Evolutionary conservation across 2,888 invertebrate species (phyloP).

Genomic region (Isotomurus palustris): DNA sequence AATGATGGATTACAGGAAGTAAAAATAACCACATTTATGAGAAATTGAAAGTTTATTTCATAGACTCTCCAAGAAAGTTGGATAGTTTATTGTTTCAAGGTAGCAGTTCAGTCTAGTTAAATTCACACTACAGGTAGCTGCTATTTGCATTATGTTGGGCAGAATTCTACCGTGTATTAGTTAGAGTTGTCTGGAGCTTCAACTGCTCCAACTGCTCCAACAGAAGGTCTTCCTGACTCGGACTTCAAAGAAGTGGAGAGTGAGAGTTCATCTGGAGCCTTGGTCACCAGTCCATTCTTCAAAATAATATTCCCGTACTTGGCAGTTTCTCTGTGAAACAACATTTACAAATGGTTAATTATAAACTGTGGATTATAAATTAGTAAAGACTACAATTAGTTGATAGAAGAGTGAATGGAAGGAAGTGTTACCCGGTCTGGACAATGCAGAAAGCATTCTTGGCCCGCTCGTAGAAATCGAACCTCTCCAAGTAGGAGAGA

Average conservation of each 20-base stretch:
- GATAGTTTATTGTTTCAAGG: too few relatives aligned
- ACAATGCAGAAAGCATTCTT: conserved; percentile 22
- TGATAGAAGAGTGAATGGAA: not conserved
- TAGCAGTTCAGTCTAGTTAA: too few relatives aligned
- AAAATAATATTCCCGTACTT: conserved; percentile 32
- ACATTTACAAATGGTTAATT: too few relatives aligned
- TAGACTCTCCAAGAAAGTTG: too few relatives aligned
- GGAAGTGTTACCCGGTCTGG: conserved; percentile 20
- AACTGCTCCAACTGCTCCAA: not conserved
- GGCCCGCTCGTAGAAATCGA: conserved; percentile 29
- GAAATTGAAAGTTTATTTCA: too few relatives aligned
- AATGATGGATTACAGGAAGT: too few relatives aligned
- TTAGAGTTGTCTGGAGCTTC: too few relatives aligned
- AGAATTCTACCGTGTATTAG: too few relatives aligned
- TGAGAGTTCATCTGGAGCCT: not conserved
- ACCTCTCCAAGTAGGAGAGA: conserved; percentile 17
- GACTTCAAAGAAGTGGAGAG: not conserved
- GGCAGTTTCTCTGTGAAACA: conserved; percentile 32
- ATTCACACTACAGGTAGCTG: too few relatives aligned
- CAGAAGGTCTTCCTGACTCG: not conserved
- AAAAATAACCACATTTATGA: too few relatives aligned
- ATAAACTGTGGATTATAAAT: too few relatives aligned
- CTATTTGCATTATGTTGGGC: too few relatives aligned
- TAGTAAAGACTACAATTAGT: not conserved
- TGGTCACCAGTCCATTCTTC: conserved; percentile 22